Conservation (phyloP, 2,113 vertebrate genomes). For the Arvicanthis niloticus region DNA sequence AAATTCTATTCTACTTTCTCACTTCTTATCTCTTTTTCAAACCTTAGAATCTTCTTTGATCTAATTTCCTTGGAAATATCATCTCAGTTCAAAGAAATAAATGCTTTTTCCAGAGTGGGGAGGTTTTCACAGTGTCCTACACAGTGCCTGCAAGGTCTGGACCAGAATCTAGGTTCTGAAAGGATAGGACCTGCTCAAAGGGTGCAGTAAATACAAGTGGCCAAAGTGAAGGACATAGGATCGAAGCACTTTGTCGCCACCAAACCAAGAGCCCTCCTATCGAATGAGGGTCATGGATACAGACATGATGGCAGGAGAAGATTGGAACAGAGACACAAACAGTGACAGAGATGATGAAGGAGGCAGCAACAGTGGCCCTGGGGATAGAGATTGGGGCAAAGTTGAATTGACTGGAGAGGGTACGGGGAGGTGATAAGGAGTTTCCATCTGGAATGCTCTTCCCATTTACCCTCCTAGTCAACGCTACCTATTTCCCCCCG, state of each 20-base stretch:
- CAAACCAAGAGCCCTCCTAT: background rate
- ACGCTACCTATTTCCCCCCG: background rate
- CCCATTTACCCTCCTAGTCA: background rate
- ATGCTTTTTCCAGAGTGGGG: background rate
- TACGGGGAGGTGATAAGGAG: background rate
- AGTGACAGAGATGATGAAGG: background rate
- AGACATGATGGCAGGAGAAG: background rate
- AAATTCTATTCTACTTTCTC: background rate
- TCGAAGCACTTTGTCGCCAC: background rate
- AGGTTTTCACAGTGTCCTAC: background rate
- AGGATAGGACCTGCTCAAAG: background rate
- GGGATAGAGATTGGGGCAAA: background rate
- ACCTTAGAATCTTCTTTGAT: conserved; percentile 10
- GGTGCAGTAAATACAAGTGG: background rate
- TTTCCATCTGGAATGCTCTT: background rate
- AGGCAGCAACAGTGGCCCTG: background rate
- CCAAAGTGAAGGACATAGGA: background rate
- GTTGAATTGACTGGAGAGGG: background rate
- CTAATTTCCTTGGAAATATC: conserved; percentile 36
- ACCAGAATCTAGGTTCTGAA: background rate
- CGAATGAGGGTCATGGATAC: no score
- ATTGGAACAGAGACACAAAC: background rate
- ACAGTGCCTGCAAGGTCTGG: background rate
- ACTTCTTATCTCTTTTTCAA: background rate
- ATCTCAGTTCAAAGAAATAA: background rate